Percentiles rank a stretch among this genome's conserved stretches.
These are phyloP conservation scores for Hypsibius dujardini DNA, from an alignment of 1,140 invertebrate species.

Conservation along the genomic window DNA sequence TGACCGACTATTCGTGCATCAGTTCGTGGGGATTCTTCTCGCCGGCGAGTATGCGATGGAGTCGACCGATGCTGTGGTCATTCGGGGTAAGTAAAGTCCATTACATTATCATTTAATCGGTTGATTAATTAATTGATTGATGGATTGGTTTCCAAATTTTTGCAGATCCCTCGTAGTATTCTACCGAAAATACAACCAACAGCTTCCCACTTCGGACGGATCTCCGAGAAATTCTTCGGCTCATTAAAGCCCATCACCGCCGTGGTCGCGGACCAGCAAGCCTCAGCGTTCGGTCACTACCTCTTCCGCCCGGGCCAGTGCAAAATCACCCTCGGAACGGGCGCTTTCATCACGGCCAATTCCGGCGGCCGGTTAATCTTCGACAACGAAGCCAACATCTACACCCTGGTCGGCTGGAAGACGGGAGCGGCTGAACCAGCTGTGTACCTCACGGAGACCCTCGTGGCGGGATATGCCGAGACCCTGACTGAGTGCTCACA, in stretches of 20 bases:
- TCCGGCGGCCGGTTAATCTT: background rate
- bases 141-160: background rate
- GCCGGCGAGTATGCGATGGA: background rate
- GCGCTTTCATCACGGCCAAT: background rate
- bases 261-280: background rate
- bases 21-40: background rate
- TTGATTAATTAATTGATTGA: background rate
- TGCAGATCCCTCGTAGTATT: background rate
- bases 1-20: background rate
- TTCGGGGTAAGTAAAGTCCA: background rate
- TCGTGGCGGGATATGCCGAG: background rate
- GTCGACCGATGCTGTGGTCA: background rate
- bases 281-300: constrained; percentile 2
- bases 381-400: background rate
- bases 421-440: background rate
- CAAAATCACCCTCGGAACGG: background rate
- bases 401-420: background rate
- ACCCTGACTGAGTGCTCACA: background rate
- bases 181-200: background rate
- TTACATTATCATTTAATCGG: background rate
- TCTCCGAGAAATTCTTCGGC: background rate
- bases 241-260: background rate
- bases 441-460: background rate
- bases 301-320: background rate
- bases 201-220: background rate